These are phyloP conservation scores for Hipparchia semele DNA, from an alignment of 2,888 invertebrate species.

Conservation along the genomic window DNA sequence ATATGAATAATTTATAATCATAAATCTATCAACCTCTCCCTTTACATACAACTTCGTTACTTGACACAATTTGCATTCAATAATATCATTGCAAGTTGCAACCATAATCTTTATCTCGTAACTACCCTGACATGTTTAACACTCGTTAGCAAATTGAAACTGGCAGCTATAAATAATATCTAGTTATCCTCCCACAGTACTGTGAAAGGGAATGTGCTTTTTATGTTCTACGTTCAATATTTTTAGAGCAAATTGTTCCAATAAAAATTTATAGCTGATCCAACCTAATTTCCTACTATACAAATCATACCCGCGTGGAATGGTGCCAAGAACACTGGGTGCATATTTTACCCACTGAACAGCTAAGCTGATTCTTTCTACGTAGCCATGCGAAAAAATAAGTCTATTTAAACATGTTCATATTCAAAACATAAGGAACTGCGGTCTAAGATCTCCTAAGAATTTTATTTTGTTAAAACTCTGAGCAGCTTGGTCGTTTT, in stretches of 20 bases:
- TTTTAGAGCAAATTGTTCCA: not conserved
- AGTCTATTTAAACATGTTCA: not conserved
- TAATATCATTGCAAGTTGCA: constrained; percentile 50
- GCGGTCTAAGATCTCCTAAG: too few relatives aligned
- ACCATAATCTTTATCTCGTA: constrained; percentile 69
- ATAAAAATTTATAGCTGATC: too few relatives aligned
- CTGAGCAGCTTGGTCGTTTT: too few relatives aligned
- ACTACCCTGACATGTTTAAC: constrained; percentile 66
- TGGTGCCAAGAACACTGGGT: not conserved
- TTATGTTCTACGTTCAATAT: not conserved
- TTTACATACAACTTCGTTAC: constrained; percentile 21
- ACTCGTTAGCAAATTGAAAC: constrained; percentile 77
- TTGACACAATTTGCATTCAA: constrained; percentile 68
- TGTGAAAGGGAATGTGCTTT: constrained; percentile 21
- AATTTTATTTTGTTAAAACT: too few relatives aligned
- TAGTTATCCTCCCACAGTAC: not conserved
- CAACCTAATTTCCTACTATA: too few relatives aligned
- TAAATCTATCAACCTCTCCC: constrained; percentile 25
- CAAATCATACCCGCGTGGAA: not conserved
- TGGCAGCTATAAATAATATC: constrained; percentile 48
- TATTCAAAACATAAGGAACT: too few relatives aligned
- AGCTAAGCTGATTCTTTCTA: not conserved
- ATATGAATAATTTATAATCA: not conserved
- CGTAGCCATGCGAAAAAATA: not conserved
- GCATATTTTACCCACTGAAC: not conserved